Percentiles rank a stretch among this genome's conserved stretches.
These are phyloP conservation scores for Dendrocincla fuliginosa DNA, from an alignment of 2,797 vertebrate genomes.

Conservation along the genomic window DNA sequence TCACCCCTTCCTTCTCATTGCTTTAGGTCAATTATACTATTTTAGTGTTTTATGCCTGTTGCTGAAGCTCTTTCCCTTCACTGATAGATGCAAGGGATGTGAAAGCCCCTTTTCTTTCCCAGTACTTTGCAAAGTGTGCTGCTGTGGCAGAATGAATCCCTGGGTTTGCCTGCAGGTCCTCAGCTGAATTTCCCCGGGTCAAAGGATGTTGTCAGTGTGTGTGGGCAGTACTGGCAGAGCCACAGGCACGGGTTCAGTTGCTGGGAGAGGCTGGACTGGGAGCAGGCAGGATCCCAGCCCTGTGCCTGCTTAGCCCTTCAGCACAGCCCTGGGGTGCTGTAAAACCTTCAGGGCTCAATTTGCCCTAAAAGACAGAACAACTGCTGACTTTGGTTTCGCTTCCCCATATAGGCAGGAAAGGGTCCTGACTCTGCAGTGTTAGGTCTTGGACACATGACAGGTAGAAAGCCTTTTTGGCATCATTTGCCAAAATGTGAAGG, in stretches of 20 bases:
- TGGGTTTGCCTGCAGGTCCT: background rate
- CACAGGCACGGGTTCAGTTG: background rate
- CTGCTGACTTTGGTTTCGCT: background rate
- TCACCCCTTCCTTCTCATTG: background rate
- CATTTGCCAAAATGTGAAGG: background rate
- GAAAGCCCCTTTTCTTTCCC: background rate
- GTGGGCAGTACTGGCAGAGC: background rate
- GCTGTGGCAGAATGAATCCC: background rate
- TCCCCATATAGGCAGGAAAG: background rate
- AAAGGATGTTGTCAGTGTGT: background rate
- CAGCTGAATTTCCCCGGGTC: background rate
- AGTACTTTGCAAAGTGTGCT: background rate
- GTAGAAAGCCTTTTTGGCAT: conserved; percentile 2
- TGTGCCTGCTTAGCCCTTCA: background rate
- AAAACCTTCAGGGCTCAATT: background rate
- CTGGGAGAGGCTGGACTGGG: background rate
- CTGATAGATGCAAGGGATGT: background rate
- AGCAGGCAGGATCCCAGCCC: background rate
- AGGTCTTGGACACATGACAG: background rate
- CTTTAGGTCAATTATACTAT: background rate
- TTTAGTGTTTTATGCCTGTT: background rate
- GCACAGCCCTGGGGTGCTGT: background rate
- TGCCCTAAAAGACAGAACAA: background rate
- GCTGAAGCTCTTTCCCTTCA: background rate
- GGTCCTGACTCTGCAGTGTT: background rate